Conservation (phyloP, 2,888 invertebrate species). For the Leptopilina syphax region DNA sequence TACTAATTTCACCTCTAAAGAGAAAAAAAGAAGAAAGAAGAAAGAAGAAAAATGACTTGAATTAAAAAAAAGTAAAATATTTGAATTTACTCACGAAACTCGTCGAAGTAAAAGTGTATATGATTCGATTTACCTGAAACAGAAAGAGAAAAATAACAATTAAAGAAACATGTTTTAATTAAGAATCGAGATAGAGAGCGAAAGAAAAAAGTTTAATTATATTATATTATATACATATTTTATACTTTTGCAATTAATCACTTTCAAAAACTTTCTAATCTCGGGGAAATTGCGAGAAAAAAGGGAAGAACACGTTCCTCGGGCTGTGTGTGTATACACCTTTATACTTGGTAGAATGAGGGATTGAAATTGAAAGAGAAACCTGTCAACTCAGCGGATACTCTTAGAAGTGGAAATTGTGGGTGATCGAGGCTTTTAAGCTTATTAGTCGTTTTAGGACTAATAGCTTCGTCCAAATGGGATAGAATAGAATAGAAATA, state of each 20-base stretch:
- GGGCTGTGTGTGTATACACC: not conserved
- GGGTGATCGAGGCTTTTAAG: slow-evolving; percentile 25
- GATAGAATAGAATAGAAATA: not conserved
- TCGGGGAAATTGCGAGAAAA: not conserved
- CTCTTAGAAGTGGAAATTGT: slow-evolving; percentile 19
- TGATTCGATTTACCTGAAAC: slow-evolving; percentile 29
- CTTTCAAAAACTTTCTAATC: slow-evolving; percentile 2
- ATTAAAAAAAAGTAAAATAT: too few species aligned
- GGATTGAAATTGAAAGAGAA: slow-evolving; percentile 6
- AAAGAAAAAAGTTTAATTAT: not conserved
- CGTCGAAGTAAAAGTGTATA: not conserved
- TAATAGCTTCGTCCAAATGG: not conserved
- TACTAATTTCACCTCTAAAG: too few species aligned
- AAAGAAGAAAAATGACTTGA: too few species aligned
- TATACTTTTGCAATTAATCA: not conserved
- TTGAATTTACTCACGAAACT: slow-evolving; percentile 22
- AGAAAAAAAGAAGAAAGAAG: too few species aligned
- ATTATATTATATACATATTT: not conserved
- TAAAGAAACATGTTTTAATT: not conserved
- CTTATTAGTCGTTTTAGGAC: slow-evolving; percentile 10
- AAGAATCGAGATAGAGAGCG: not conserved
- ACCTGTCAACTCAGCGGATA: slow-evolving; percentile 6
- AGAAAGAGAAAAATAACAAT: not conserved
- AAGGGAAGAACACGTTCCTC: not conserved
- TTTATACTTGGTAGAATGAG: not conserved